A percentile compares a stretch with the other conserved stretches of the same genome.
These are phyloP conservation scores for Dione juno DNA, from an alignment of 2,888 invertebrate species.

Conservation along the genomic window DNA sequence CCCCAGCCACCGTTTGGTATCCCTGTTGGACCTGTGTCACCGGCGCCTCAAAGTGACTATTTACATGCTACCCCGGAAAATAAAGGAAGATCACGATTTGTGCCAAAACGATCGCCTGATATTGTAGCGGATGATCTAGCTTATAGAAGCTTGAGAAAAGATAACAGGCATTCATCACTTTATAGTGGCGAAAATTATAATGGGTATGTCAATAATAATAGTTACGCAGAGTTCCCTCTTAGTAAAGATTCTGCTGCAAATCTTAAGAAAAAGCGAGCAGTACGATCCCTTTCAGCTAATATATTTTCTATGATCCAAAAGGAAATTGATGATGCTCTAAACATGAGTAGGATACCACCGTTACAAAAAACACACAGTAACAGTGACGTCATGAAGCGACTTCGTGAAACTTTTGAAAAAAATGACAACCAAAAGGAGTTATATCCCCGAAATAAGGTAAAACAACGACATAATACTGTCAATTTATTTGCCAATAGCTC, in stretches of 20 bases:
- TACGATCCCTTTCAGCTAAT: slow-evolving; percentile 92
- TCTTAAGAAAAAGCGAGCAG: slow-evolving; percentile 90
- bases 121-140: slow-evolving; percentile 94
- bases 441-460: slow-evolving; percentile 80
- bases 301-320: slow-evolving; percentile 90
- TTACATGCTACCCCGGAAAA: slow-evolving; percentile 89
- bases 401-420: slow-evolving; percentile 75
- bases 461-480: slow-evolving; percentile 80
- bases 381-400: slow-evolving; percentile 82
- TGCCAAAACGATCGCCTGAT: slow-evolving; percentile 89
- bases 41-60: slow-evolving; percentile 92
- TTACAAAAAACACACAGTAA: slow-evolving; percentile 86
- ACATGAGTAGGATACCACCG: slow-evolving; percentile 76
- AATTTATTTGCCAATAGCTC: slow-evolving; percentile 78
- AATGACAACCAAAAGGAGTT: slow-evolving; percentile 72
- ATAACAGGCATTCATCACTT: slow-evolving; percentile 84
- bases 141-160: slow-evolving; percentile 92
- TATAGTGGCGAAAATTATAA: slow-evolving; percentile 77
- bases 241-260: slow-evolving; percentile 71
- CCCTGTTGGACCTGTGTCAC: slow-evolving; percentile 91
- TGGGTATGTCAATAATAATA: slow-evolving; percentile 77
- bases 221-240: slow-evolving; percentile 64
- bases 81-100: slow-evolving; percentile 84
- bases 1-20: slow-evolving; percentile 96
- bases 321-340: slow-evolving; percentile 84